Conservation (phyloP, 2,888 invertebrate genomes). For the Rotaria macrura region DNA sequence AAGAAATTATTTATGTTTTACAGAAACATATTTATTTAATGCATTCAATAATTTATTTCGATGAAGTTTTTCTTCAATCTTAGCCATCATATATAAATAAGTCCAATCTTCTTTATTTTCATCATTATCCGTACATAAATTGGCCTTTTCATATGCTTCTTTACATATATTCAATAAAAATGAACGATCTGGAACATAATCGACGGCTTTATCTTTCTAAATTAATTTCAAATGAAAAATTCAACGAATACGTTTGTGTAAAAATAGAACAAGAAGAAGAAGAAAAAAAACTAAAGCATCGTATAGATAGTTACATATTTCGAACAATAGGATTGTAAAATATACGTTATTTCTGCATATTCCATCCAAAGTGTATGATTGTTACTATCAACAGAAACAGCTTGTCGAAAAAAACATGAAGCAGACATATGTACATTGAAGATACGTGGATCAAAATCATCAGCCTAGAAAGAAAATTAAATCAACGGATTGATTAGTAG, state of each 20-base stretch:
- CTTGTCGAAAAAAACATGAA: neutral
- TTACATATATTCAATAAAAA: neutral
- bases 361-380: constrained; percentile 17
- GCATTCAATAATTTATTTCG: neutral
- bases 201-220: neutral
- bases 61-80: neutral
- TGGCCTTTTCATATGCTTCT: neutral
- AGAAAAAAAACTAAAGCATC: too few relatives aligned
- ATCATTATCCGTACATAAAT: neutral
- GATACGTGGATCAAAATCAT: neutral
- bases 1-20: too few relatives aligned
- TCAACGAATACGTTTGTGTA: too few relatives aligned
- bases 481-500: too few relatives aligned
- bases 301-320: neutral
- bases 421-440: neutral
- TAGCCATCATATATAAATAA: neutral
- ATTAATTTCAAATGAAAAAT: neutral
- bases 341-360: constrained; percentile 1
- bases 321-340: neutral
- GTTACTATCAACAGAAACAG: neutral
- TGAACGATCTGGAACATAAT: neutral
- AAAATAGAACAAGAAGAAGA: too few relatives aligned
- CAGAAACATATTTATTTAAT: neutral
- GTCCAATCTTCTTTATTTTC: constrained; percentile 7
- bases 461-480: neutral